A percentile compares a stretch with the other conserved stretches of the same genome.
These are phyloP conservation scores for Thamnophis sirtalis DNA, from an alignment of 2,113 vertebrate genomes.

Conservation along the genomic window DNA sequence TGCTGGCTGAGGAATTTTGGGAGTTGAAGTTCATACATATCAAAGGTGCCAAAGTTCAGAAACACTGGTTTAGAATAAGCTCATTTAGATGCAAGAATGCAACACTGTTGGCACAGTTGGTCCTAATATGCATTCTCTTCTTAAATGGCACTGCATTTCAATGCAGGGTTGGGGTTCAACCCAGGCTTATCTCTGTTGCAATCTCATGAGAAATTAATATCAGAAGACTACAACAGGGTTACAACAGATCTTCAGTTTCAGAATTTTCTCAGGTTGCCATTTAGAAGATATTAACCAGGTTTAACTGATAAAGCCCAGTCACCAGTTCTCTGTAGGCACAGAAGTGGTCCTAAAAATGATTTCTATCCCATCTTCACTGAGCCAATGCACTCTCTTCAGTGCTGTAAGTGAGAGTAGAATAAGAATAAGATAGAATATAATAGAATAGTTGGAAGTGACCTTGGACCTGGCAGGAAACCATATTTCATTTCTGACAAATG, in stretches of 20 bases:
- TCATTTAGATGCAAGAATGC: neutral
- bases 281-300: neutral
- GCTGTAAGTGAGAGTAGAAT: neutral
- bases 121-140: neutral
- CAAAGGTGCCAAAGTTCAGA: neutral
- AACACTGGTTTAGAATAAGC: neutral
- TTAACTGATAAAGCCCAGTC: neutral
- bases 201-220: neutral
- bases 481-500: too few relatives aligned
- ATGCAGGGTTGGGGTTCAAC: neutral
- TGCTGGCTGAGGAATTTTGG: neutral
- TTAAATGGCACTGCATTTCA: neutral
- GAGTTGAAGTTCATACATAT: neutral
- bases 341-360: neutral
- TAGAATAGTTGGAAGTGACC: too few relatives aligned
- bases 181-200: neutral
- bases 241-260: neutral
- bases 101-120: neutral
- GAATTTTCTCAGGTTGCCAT: neutral
- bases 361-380: neutral
- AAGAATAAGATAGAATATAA: too few relatives aligned
- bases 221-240: neutral
- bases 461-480: too few relatives aligned
- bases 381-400: neutral
- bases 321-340: neutral